Evolutionary conservation across 2,797 vertebrate species (phyloP).

Genomic region (Pterois miles): DNA sequence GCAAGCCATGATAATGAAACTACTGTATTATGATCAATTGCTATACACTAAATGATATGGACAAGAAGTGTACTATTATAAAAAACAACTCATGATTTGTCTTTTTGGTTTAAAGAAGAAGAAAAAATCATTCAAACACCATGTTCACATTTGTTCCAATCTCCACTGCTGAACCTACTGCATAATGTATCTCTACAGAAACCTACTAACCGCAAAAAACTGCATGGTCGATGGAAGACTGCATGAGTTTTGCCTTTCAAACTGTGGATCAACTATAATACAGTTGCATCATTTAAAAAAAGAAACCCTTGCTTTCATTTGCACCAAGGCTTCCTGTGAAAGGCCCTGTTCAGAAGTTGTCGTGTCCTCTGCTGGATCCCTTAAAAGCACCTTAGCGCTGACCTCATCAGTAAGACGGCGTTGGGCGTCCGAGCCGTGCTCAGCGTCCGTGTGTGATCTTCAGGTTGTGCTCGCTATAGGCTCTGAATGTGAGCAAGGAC

Average conservation of each 20-base stretch:
- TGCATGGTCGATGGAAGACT: constrained; percentile 86
- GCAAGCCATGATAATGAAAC: constrained; percentile 79
- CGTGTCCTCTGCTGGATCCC: constrained; percentile 66
- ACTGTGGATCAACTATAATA: constrained; percentile 78
- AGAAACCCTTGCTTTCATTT: constrained; percentile 84
- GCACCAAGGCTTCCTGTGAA: constrained; percentile 69
- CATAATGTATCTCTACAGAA: constrained; percentile 78
- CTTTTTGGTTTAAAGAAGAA: constrained; percentile 52
- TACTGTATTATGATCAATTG: constrained; percentile 67
- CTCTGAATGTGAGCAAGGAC: constrained; percentile 70
- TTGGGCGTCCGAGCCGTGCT: constrained; percentile 39
- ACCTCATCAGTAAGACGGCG: constrained; percentile 42
- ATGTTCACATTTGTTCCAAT: constrained; percentile 62
- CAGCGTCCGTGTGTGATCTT: constrained; percentile 46
- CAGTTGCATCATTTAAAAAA: constrained; percentile 74
- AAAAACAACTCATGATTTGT: constrained; percentile 45
- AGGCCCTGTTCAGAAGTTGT: constrained; percentile 68
- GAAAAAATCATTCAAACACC: constrained; percentile 60
- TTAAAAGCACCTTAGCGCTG: constrained; percentile 70
- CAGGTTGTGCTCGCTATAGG: constrained; percentile 50
- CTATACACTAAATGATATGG: constrained; percentile 69
- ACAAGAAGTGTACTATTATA: constrained; percentile 70
- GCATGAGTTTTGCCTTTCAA: constrained; percentile 87
- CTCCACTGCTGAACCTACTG: constrained; percentile 65
- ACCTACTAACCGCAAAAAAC: constrained; percentile 77